Percentiles rank a stretch among this genome's conserved stretches.
phyloP scores from a whole-genome alignment of 2,888 invertebrate genomes.

The Dasysyrphus albostriatus region DNA sequence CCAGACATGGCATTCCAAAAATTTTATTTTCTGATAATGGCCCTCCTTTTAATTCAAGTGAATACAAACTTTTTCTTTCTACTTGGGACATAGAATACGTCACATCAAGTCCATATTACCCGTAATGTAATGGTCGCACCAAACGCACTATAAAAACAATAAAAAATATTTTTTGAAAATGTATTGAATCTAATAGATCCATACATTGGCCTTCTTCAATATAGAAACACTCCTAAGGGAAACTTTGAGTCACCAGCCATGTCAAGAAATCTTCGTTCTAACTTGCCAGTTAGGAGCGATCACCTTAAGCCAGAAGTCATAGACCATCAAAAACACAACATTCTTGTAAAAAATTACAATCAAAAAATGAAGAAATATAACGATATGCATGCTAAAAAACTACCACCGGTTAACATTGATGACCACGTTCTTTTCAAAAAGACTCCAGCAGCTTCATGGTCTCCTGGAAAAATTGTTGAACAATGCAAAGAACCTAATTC shows the following conservation, averaged over 20 bases:
- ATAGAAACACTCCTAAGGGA: conserved; percentile 9
- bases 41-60: no score
- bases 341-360: conserved; percentile 7
- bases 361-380: conserved; percentile 18
- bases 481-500: conserved; percentile 13
- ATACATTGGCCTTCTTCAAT: conserved; percentile 24
- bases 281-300: not conserved
- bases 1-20: no score
- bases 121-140: conserved; percentile 62
- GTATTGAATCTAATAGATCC: conserved; percentile 31
- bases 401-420: conserved; percentile 1
- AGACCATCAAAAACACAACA: not conserved
- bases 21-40: no score
- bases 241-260: conserved; percentile 34
- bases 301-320: no score
- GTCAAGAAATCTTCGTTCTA: conserved; percentile 45
- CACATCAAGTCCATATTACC: conserved; percentile 52
- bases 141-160: conserved; percentile 31
- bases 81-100: conserved; percentile 53
- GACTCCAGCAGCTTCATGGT: not conserved
- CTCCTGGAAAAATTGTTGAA: not conserved
- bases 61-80: conserved; percentile 14
- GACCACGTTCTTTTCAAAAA: conserved; percentile 11
- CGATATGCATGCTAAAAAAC: not conserved
- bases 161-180: conserved; percentile 31